Evolutionary conservation across 2,797 vertebrate species (phyloP).

Genomic region (Anabacerthia variegaticeps): DNA sequence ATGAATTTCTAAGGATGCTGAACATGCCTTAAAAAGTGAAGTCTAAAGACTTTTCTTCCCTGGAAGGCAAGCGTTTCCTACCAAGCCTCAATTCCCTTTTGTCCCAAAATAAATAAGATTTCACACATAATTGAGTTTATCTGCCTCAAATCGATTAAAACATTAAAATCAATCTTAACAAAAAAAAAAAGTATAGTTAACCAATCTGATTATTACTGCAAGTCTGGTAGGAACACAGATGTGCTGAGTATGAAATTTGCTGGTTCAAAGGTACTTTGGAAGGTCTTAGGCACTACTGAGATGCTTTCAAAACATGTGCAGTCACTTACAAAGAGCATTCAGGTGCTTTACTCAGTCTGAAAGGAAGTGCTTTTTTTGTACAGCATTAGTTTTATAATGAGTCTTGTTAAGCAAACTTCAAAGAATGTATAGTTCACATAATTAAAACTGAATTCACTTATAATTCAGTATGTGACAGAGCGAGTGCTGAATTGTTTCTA

Average conservation of each 20-base stretch:
- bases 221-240: slow-evolving; percentile 64
- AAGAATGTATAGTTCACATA: slow-evolving; percentile 71
- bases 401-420: slow-evolving; percentile 72
- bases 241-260: slow-evolving; percentile 61
- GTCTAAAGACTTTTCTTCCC: not conserved
- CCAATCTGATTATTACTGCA: slow-evolving; percentile 71
- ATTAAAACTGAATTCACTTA: slow-evolving; percentile 73
- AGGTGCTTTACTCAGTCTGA: slow-evolving; percentile 65
- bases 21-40: not conserved
- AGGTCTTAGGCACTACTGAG: slow-evolving; percentile 48
- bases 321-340: slow-evolving; percentile 62
- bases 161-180: slow-evolving; percentile 69
- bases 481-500: slow-evolving; percentile 74
- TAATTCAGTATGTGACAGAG: slow-evolving; percentile 71
- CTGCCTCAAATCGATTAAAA: slow-evolving; percentile 72
- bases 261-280: slow-evolving; percentile 62
- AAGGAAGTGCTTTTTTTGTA: slow-evolving; percentile 60
- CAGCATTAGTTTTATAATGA: slow-evolving; percentile 65
- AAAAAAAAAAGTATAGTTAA: slow-evolving; percentile 67
- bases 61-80: not conserved
- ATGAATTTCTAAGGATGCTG: not conserved
- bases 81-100: not conserved
- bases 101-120: slow-evolving; percentile 65
- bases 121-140: slow-evolving; percentile 73
- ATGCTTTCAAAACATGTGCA: slow-evolving; percentile 66